Base-by-base conservation (phyloP, 2,888 invertebrate genomes). In the Caenorhabditis sinica region DNA sequence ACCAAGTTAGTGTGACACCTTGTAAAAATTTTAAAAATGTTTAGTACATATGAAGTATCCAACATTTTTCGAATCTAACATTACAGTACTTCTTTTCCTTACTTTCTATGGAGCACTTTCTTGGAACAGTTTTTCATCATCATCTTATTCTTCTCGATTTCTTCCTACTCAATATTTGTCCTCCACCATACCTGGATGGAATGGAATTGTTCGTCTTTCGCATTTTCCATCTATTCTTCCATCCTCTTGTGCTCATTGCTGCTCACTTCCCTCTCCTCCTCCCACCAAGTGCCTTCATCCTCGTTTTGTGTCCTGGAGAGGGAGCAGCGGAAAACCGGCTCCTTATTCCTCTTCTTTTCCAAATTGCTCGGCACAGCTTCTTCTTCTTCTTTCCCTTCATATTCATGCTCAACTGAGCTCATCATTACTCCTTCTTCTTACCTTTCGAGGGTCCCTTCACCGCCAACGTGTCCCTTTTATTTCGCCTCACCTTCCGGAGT, bases 381-480 rank as follows among this genome's bases (percentile, higher is more conserved):
- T 30, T 56, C 45, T 63, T 63, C 43, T 20, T 28, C 15, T 36
- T 33, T 58, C 40, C 49, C 77, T 71, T 79, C 77, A 71, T 63
- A 71, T 71, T 79, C 77, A 71, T 79, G 77, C 77, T 79, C 77
- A 79, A 79, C 71, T 79, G 77, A 79, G 77, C 77, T 79, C 77
- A 79, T 79, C 77, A 43, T 66, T 66, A 66, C 66, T 28, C 30
- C 40, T 11, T 13, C 13, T 65, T 20, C 73, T 49, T 40, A 30
- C 11, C 15, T 45, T 11, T 45, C 0, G 23, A 8, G 25, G 11
- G 15, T 25, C 28, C 28, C 45, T n/a, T n/a, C n/a, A n/a, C n/a
- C n/a, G n/a, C 28, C 45, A 20, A 30, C 5, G 1, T 25, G 17
- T 4, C 56, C 56, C 43, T 60, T 73, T 45, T 40, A 40, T 60